These are phyloP conservation scores for Dasypogon diadema DNA, from an alignment of 2,888 invertebrate species.

Conservation along the genomic window DNA sequence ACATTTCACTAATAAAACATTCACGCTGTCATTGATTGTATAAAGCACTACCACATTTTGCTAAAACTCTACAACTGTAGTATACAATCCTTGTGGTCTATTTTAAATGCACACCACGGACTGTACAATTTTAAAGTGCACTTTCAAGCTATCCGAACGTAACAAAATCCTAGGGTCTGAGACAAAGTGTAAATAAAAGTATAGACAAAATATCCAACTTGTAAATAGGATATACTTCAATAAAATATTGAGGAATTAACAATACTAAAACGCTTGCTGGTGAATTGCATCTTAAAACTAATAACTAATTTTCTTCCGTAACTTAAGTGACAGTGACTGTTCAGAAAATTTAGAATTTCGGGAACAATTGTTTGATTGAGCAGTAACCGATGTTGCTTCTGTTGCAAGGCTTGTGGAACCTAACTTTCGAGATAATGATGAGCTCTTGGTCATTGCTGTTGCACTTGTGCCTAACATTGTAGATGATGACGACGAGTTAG, in stretches of 20 bases:
- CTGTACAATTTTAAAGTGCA: slow-evolving; percentile 49
- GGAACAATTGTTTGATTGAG: slow-evolving; percentile 54
- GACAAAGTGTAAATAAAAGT: not conserved
- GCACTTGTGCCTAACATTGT: slow-evolving; percentile 52
- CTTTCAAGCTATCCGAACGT: slow-evolving; percentile 49
- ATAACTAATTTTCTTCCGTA: slow-evolving; percentile 68
- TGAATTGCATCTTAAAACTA: slow-evolving; percentile 52
- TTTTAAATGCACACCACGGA: slow-evolving; percentile 51
- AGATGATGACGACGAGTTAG: slow-evolving; percentile 44
- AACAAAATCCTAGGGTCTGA: slow-evolving; percentile 30
- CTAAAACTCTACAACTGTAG: slow-evolving; percentile 32
- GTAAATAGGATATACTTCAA: slow-evolving; percentile 14
- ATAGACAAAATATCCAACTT: not conserved
- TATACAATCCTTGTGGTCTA: slow-evolving; percentile 47
- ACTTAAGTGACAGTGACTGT: slow-evolving; percentile 63
- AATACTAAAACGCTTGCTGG: slow-evolving; percentile 2
- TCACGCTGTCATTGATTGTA: slow-evolving; percentile 37
- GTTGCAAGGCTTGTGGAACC: slow-evolving; percentile 42
- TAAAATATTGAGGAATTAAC: slow-evolving; percentile 30
- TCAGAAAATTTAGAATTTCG: slow-evolving; percentile 58
- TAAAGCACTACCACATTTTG: slow-evolving; percentile 39
- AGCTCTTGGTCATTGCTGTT: slow-evolving; percentile 56
- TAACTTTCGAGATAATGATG: slow-evolving; percentile 57
- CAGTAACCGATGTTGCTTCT: not conserved
- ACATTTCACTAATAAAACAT: slow-evolving; percentile 44